Evolutionary conservation across 2,888 invertebrate genomes (phyloP), one percentile per base, ranked within the genome.

Genomic region (Lordiphosa fenestrarum): DNA sequence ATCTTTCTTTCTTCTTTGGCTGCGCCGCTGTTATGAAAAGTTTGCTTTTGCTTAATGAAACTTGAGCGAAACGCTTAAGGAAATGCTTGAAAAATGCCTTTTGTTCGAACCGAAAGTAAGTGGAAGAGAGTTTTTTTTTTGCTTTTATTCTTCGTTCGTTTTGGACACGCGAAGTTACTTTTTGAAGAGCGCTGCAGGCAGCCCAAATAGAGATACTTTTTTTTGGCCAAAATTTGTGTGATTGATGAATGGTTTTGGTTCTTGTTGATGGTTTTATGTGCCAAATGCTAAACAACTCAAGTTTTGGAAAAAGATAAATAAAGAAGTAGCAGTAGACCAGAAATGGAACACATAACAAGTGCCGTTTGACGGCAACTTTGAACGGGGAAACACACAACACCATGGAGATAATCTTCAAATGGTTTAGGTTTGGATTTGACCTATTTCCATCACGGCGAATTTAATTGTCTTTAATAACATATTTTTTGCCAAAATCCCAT

Each of bases 31-130:
- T 33, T 44, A 30, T 15, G 10, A 64, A 69, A 76, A 80, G 81
- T 77, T 77, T 66, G 70, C 60, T 47, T 64, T 30, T 65, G 59
- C 65, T 50, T 76, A 73, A 81, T 77, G 84, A 76, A 84, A 76
- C 76, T 69, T 80, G 69, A 80, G 58, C 81, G 66, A 66, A 58
- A 41, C 81, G 81, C 83, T 83, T 69, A 75, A 75, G 66, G 72
- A 76, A 76, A 83, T 66, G 66, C 66, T 69, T 61, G 41, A 75
- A 75, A 78, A 72, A 74, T 76, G 83, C 76, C 30, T 62, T 75
- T 80, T 80, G 75, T 83, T 83, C 68, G 46, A 53, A 44, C 13
- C 12, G 15, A 10, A 44, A 44, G 15, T 33, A 30, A 46, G 46
- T 35, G 39, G 10, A 19, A 58, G 57, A 51, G 48, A 51, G 49